phyloP scores from a whole-genome alignment of 2,113 vertebrate genomes.

The Verasper variegatus region DNA sequence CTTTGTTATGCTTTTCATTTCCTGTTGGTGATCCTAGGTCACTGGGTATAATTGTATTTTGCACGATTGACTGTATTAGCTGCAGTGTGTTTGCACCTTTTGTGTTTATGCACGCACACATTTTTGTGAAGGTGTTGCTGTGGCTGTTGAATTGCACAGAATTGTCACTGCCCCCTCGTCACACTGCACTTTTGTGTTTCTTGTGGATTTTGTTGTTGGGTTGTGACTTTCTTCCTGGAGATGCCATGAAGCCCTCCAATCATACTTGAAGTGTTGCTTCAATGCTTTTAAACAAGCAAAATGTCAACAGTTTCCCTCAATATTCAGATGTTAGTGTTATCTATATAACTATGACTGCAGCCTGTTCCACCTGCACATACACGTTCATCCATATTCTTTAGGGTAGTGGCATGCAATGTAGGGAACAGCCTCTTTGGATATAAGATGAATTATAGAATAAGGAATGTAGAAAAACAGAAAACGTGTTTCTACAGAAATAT shows the following conservation, averaged over 20 bases:
- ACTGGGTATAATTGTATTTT: slow-evolving; percentile 63
- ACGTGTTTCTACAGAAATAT: no score
- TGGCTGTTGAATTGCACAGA: background rate
- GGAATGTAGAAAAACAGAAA: background rate
- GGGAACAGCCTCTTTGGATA: background rate
- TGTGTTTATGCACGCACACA: background rate
- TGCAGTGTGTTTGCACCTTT: slow-evolving; percentile 7
- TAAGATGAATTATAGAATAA: background rate
- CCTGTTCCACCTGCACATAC: background rate
- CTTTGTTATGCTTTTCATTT: slow-evolving; percentile 71
- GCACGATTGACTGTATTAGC: slow-evolving; percentile 57
- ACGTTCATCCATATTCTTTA: background rate
- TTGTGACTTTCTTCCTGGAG: slow-evolving; percentile 25
- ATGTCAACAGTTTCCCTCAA: no score
- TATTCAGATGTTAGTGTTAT: no score
- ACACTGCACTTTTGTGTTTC: slow-evolving; percentile 12
- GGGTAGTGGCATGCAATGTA: background rate
- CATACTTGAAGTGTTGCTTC: slow-evolving; percentile 3
- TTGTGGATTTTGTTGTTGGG: slow-evolving; percentile 4
- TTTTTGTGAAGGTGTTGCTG: slow-evolving; percentile 6
- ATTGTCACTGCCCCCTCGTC: background rate
- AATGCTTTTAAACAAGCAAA: background rate
- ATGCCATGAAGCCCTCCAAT: slow-evolving; percentile 23
- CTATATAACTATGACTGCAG: no score
- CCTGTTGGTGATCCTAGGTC: slow-evolving; percentile 63